These are phyloP conservation scores for Callithrix jacchus DNA, from an alignment of 2,113 vertebrate genomes.

Conservation along the genomic window DNA sequence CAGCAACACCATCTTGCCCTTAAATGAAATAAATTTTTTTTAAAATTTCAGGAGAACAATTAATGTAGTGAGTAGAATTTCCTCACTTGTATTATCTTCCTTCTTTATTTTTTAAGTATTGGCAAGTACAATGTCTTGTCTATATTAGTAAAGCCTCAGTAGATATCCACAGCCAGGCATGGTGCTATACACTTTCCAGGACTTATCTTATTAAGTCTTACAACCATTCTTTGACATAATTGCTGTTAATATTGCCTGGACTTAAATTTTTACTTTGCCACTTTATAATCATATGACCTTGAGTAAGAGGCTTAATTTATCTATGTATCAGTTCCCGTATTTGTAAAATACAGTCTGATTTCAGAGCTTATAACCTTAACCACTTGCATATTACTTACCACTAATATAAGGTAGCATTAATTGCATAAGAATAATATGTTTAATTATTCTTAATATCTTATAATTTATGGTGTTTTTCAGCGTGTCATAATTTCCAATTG, in stretches of 20 bases:
- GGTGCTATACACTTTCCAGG: not conserved
- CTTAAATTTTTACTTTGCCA: not conserved
- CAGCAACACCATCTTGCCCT: not conserved
- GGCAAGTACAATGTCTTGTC: not conserved
- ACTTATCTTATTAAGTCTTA: slow-evolving; percentile 12
- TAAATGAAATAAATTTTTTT: not conserved
- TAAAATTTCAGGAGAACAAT: not conserved
- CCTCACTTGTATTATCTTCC: not conserved
- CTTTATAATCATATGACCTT: not conserved
- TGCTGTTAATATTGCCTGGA: not conserved
- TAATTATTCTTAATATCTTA: slow-evolving; percentile 32
- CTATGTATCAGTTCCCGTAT: not conserved
- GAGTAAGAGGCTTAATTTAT: not conserved
- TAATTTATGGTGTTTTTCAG: not conserved
- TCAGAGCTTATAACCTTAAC: not conserved
- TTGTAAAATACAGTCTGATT: slow-evolving; percentile 12
- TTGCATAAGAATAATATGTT: slow-evolving; percentile 14
- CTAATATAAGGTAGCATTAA: not conserved
- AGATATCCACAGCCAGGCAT: not conserved
- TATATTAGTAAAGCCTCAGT: not conserved
- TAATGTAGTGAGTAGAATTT: not conserved
- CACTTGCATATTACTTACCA: not conserved
- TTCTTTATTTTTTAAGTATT: not conserved
- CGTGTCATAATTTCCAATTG: not conserved
- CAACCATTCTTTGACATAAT: not conserved